Evolutionary conservation across 1,140 invertebrate species (phyloP), one percentile per base, ranked within the genome.

Genomic region (Pachypeltis micranthus): DNA sequence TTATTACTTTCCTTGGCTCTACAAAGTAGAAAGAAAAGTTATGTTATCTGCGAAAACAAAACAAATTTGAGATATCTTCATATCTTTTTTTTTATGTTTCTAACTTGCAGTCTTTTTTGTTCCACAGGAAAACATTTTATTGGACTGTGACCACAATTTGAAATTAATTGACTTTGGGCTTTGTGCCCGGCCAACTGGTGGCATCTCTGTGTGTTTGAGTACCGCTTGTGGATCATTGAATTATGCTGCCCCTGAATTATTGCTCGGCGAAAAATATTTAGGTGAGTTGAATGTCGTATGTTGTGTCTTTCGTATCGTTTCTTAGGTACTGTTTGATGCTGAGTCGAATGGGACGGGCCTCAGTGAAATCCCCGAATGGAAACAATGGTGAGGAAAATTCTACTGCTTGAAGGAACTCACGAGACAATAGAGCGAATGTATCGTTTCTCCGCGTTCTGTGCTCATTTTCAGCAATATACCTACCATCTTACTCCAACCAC

Each of bases 121-220:
- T 64, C 67, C 73, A 44, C 68, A 87, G 85, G 88, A 91, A 78
- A 92, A 94, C 75, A 80, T 94, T 55, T 73, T 94, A 25, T 71
- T 94, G 57, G 86, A 91, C 69, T 83, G 82, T 70, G 80, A 89
- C 58, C 81, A 90, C 65, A 85, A 87, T 70, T 75, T 94, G 21
- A 93, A 93, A 72, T 72, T 94, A 47, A 94, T 94, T 67, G 91
- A 94, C 74, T 94, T 94, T 81, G 91, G 91, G 29, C 75, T 94
- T 7, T 92, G 90, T 78, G 88, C 90, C 1, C 86, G 86, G 71
- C 88, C 88, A 14, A 77, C 76, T 69, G 85, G 82, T 68, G 85
- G 85, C 21, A 81, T 88, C 76, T 76, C 82, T 44, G 74, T 78
- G 39, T 77, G 79, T 65, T 73, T 91, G 44, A 80, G 82, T 29